Evolutionary conservation across 2,113 vertebrate species (phyloP).

Genomic region (Cololabis saira): DNA sequence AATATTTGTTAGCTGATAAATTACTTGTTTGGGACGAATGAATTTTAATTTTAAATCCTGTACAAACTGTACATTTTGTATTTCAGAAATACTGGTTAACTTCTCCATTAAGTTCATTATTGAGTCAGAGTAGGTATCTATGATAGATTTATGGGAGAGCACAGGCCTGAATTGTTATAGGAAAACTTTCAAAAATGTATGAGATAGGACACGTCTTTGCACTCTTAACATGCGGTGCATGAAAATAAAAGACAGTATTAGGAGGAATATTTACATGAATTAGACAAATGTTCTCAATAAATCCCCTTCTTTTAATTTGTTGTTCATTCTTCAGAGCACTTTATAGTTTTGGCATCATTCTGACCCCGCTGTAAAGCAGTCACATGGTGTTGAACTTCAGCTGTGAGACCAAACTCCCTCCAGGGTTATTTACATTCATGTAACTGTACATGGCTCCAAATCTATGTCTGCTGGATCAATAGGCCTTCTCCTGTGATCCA

Average conservation of each 20-base stretch:
- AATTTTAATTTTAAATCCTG: neutral
- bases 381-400: conserved; percentile 7
- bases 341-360: conserved; percentile 26
- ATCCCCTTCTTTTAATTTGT: neutral
- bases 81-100: conserved; percentile 22
- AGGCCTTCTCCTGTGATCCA: conserved; percentile 41
- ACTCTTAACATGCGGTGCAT: neutral
- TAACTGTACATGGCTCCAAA: conserved; percentile 32
- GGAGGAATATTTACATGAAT: conserved; percentile 1
- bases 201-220: conserved; percentile 6
- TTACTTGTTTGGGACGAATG: too few species aligned
- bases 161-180: neutral
- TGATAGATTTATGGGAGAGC: conserved; percentile 12
- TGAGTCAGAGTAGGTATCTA: conserved; percentile 20
- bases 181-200: conserved; percentile 7
- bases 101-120: conserved; percentile 11
- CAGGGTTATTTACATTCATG: too few species aligned
- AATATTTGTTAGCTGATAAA: too few species aligned
- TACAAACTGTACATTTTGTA: conserved; percentile 13
- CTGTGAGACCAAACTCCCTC: conserved; percentile 25
- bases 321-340: conserved; percentile 14
- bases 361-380: conserved; percentile 6
- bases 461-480: conserved; percentile 54
- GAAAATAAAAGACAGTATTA: neutral
- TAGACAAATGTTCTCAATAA: conserved; percentile 7